phyloP scores from a whole-genome alignment of 2,797 vertebrate genomes.

The Cetoscarus ocellatus region DNA sequence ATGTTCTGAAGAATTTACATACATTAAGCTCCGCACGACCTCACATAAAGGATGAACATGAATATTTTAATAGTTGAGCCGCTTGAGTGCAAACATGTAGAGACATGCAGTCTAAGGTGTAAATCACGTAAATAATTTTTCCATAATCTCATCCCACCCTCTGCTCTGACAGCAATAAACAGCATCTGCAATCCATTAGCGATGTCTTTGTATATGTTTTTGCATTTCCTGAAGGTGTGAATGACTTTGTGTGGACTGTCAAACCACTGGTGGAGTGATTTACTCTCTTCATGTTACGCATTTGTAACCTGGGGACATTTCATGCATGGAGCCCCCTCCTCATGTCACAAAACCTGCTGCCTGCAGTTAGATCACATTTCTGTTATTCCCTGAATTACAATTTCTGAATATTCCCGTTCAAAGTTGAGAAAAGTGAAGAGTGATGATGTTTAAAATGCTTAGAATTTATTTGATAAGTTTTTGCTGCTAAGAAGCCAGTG shows the following conservation, averaged over 20 bases:
- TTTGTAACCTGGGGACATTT: constrained; percentile 22
- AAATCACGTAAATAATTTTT: constrained; percentile 21
- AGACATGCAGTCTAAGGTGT: constrained; percentile 9
- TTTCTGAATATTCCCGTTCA: neutral
- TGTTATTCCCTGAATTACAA: constrained; percentile 21
- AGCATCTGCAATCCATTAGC: constrained; percentile 22
- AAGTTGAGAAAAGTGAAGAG: constrained; percentile 18
- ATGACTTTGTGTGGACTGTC: constrained; percentile 54
- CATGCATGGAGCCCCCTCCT: constrained; percentile 11
- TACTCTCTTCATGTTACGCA: constrained; percentile 24
- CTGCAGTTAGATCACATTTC: constrained; percentile 20
- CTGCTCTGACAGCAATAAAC: constrained; percentile 24
- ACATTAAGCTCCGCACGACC: constrained; percentile 7
- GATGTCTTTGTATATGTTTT: constrained; percentile 19
- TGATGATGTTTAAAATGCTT: constrained; percentile 14
- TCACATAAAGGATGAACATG: constrained; percentile 1
- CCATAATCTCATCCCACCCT: constrained; percentile 12
- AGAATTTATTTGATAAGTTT: constrained; percentile 21
- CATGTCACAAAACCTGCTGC: constrained; percentile 12
- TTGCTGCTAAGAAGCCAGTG: constrained; percentile 26
- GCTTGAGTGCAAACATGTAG: constrained; percentile 10
- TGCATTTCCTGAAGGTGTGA: constrained; percentile 35
- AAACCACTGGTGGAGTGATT: constrained; percentile 25
- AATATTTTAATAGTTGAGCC: neutral
- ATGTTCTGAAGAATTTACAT: constrained; percentile 8